Conservation (phyloP, 2,113 vertebrate species). For the Zonotrichia leucophrys region DNA sequence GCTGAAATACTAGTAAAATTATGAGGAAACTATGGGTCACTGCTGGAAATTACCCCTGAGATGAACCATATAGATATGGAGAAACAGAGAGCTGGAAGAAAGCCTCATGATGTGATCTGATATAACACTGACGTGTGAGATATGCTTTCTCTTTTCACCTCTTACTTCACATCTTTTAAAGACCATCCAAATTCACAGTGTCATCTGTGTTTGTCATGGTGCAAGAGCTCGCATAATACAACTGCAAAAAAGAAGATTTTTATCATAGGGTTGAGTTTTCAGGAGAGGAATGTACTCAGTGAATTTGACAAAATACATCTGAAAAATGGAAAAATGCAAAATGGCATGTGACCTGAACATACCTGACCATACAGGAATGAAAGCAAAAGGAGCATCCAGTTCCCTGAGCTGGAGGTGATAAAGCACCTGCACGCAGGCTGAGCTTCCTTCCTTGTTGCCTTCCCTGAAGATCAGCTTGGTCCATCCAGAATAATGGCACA, state of each 20-base stretch:
- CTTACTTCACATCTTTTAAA: background rate
- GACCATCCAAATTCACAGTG: background rate
- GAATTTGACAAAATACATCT: background rate
- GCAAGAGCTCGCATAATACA: background rate
- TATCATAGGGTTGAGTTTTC: fast-evolving
- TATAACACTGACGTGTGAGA: background rate
- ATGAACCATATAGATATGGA: background rate
- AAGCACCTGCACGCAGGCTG: fast-evolving
- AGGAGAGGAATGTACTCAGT: background rate
- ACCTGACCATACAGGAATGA: background rate
- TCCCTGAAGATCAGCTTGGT: background rate
- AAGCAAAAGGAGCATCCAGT: background rate
- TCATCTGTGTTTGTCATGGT: fast-evolving
- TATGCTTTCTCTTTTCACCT: background rate
- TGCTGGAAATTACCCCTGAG: conserved; percentile 7
- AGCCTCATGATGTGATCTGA: background rate
- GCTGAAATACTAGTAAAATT: background rate
- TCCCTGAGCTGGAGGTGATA: background rate
- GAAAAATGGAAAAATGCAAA: background rate
- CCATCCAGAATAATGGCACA: background rate
- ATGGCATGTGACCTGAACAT: fast-evolving
- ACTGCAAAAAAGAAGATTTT: background rate
- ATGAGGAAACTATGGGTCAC: background rate
- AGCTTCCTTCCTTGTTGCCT: background rate
- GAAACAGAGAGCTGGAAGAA: background rate